Conservation (phyloP, 1,140 invertebrate species). For the Trichogramma pretiosum region DNA sequence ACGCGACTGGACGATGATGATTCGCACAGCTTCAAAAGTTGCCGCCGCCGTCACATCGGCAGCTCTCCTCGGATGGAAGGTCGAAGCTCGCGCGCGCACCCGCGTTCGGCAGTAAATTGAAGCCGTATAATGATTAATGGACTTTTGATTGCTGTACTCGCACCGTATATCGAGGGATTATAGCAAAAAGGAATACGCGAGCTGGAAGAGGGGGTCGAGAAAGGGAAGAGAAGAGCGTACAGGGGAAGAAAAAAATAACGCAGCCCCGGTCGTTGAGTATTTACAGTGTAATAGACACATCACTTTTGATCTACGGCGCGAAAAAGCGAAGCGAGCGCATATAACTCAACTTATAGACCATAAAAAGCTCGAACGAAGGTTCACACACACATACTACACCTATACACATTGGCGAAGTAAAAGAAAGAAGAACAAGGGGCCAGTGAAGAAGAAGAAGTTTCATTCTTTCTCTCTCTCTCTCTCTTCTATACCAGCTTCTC, state of each 20-base stretch:
- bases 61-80: too few species aligned
- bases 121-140: slow-evolving; percentile 20
- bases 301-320: slow-evolving; percentile 39
- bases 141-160: slow-evolving; percentile 15
- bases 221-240: background rate
- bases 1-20: background rate
- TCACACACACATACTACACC: too few species aligned
- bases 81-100: background rate
- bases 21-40: too few species aligned
- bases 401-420: slow-evolving; percentile 17
- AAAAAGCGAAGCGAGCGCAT: too few species aligned
- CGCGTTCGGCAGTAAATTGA: slow-evolving; percentile 9
- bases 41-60: too few species aligned
- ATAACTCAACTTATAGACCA: slow-evolving; percentile 37
- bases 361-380: slow-evolving; percentile 41
- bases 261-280: slow-evolving; percentile 27
- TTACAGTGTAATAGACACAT: slow-evolving; percentile 43
- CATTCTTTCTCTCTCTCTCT: slow-evolving; percentile 15
- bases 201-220: background rate
- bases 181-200: too few species aligned
- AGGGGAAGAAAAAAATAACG: slow-evolving; percentile 10
- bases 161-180: slow-evolving; percentile 11
- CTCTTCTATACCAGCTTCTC: too few species aligned
- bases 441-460: slow-evolving; percentile 26
- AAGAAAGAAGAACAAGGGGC: slow-evolving; percentile 25